Evolutionary conservation across 2,113 vertebrate species (phyloP), one percentile per base, ranked within the genome.

Genomic region (Vulpes ferrilata): DNA sequence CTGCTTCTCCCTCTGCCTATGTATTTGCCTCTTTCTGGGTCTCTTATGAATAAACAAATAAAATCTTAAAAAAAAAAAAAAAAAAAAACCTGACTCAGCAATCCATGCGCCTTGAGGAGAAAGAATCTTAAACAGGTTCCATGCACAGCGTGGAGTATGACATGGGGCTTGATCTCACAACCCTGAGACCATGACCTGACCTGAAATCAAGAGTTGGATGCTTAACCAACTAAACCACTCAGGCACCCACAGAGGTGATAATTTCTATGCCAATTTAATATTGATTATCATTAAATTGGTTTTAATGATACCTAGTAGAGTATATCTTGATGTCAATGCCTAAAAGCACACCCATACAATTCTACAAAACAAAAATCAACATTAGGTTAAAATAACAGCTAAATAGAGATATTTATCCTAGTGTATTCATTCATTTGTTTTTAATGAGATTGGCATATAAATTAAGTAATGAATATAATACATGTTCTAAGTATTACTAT

Each of bases 251-350:
- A 95, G 43, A 98, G 53, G 0, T 65, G 98, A 94, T 95, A 82
- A 92, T 96, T 88, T 96, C 43, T 96, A 97, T 93, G 78, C 97
- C 32, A 96, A 48, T 16, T 98, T 97, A 97, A 97, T 98, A 38
- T 74, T 43, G 43, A 43, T 43, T 43, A 43, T 43, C 43, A 43
- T 43, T 43, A 43, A 43, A 43, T 30, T 97, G n/a, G 3, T 95
- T 97, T 96, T 60, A 95, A 93, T 59, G 9, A 97, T 80, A 67
- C 2, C 74, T 97, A 73, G 38, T 84, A 87, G 2, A 30, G 22
- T 86, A 27, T 48, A 95, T 97, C 79, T 96, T 78, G 57, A 64
- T 55, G 62, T 20, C 2, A 96, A 3, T 35, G 7, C 1, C n/a
- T 94, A 93, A 92, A 30, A 96, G 17, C 22, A 67, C 60, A 57